phyloP scores from a whole-genome alignment of 2,113 vertebrate genomes.

The Pedetes capensis region DNA sequence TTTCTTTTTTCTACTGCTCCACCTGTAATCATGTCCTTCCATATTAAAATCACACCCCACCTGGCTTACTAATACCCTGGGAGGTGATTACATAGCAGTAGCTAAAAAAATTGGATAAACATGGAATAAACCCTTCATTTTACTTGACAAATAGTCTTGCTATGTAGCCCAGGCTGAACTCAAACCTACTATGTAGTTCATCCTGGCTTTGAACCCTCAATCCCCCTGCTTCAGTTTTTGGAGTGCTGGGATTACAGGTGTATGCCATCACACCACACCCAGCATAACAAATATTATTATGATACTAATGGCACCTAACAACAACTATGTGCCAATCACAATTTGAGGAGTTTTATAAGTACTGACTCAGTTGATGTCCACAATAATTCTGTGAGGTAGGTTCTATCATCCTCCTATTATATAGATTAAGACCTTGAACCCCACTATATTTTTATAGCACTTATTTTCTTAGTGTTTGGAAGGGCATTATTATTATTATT shows the following conservation, averaged over 20 bases:
- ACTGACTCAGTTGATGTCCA: background rate
- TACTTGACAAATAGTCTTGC: background rate
- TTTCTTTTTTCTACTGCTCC: background rate
- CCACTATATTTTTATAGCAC: background rate
- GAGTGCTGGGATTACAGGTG: background rate
- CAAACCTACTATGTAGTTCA: too few species aligned
- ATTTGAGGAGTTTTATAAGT: background rate
- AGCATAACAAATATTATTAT: background rate
- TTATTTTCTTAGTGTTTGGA: background rate
- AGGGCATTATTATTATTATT: background rate
- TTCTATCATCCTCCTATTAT: background rate
- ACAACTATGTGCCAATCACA: background rate
- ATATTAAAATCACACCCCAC: background rate
- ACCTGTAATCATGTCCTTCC: background rate
- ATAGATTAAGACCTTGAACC: background rate
- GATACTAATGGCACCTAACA: too few species aligned
- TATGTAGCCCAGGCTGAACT: background rate
- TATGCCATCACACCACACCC: too few species aligned
- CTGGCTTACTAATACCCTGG: background rate
- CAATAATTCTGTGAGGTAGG: background rate
- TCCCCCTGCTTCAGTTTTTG: too few species aligned
- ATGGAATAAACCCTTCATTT: background rate
- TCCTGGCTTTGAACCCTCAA: too few species aligned
- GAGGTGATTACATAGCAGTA: background rate
- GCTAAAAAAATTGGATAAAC: background rate